phyloP scores from a whole-genome alignment of 2,113 vertebrate species.

The Varanus komodoensis region DNA sequence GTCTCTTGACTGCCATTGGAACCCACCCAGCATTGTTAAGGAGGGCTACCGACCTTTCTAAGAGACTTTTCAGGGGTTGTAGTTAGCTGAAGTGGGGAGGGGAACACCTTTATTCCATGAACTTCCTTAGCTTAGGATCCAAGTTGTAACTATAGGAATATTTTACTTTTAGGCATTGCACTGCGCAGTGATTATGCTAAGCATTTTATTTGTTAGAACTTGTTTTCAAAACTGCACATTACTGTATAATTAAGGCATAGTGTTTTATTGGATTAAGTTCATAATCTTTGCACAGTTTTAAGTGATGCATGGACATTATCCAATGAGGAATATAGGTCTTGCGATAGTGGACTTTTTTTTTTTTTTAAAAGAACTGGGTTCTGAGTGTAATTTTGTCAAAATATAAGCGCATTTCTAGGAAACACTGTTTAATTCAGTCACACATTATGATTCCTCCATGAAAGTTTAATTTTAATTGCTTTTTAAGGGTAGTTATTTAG shows the following conservation, averaged over 20 bases:
- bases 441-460: neutral
- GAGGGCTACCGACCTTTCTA: neutral
- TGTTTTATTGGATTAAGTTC: neutral
- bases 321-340: neutral
- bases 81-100: neutral
- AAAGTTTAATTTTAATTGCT: neutral
- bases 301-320: neutral
- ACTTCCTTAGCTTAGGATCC: neutral
- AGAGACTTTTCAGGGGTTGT: neutral
- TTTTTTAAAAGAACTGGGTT: neutral
- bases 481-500: conserved; percentile 1
- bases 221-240: conserved; percentile 13
- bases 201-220: conserved; percentile 6
- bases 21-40: neutral
- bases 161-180: conserved; percentile 1
- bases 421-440: neutral
- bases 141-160: neutral
- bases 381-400: neutral
- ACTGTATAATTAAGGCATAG: neutral
- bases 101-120: neutral
- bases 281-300: neutral
- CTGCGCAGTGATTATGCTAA: neutral
- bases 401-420: neutral
- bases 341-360: too few species aligned
- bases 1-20: too few species aligned